These are phyloP conservation scores for Coranthus polyacanthus DNA, from an alignment of 2,797 vertebrate genomes.

Conservation along the genomic window DNA sequence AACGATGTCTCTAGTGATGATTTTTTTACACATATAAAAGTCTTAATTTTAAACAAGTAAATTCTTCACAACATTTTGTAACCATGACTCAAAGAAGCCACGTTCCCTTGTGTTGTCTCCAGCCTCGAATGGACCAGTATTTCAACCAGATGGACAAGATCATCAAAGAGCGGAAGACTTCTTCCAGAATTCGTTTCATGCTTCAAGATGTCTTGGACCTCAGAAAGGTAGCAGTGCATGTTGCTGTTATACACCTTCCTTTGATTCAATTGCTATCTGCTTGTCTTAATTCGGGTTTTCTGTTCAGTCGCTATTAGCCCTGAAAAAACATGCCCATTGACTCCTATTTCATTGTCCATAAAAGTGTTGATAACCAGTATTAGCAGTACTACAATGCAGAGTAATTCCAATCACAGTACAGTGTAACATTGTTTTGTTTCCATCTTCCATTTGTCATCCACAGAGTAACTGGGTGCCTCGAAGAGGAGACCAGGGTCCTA, in stretches of 20 bases:
- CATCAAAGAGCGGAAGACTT: conserved; percentile 97
- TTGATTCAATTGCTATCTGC: too few species aligned
- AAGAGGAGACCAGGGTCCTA: conserved; percentile 97
- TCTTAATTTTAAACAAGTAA: not conserved
- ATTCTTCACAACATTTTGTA: not conserved
- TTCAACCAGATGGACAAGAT: conserved; percentile 99
- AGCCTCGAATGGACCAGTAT: conserved; percentile 99
- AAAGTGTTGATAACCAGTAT: too few species aligned
- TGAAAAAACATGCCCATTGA: too few species aligned
- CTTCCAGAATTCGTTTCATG: conserved; percentile 98
- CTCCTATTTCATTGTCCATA: too few species aligned
- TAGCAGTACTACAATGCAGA: too few species aligned
- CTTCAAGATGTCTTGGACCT: conserved; percentile 96
- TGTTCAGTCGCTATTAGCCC: too few species aligned
- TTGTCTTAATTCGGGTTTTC: too few species aligned
- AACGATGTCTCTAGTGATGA: conserved; percentile 29
- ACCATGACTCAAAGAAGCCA: not conserved
- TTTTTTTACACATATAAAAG: too few species aligned
- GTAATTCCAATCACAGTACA: not conserved
- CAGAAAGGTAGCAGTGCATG: conserved; percentile 84
- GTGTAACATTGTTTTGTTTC: not conserved
- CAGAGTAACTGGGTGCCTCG: conserved; percentile 96
- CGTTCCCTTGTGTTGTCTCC: not conserved
- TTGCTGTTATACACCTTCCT: too few species aligned
- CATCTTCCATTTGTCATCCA: conserved; percentile 14